These are phyloP conservation scores for Halcyon smyrnensis DNA, from an alignment of 2,797 vertebrate species.

Conservation along the genomic window DNA sequence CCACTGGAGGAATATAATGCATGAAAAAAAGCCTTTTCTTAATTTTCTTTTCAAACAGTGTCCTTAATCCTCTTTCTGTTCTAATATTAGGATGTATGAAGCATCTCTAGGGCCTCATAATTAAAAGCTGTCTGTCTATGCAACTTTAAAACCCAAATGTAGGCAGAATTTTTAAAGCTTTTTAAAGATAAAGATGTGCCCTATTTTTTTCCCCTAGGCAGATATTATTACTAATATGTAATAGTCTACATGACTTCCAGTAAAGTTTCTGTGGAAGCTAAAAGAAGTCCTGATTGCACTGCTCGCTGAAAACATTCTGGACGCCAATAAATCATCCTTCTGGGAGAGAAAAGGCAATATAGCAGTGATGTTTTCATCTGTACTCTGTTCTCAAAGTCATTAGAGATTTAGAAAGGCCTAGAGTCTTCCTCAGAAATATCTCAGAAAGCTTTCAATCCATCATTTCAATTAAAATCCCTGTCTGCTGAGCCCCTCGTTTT, in stretches of 20 bases:
- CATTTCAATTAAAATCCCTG: neutral
- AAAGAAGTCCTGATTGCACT: neutral
- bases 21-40: neutral
- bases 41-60: neutral
- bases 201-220: neutral
- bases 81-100: conserved; percentile 33
- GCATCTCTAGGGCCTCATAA: neutral
- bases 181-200: neutral
- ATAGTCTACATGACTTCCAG: neutral
- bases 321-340: neutral
- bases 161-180: neutral
- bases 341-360: neutral
- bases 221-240: neutral
- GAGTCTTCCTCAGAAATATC: neutral
- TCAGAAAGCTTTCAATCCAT: neutral
- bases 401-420: neutral
- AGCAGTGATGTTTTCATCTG: neutral
- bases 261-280: neutral
- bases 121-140: neutral
- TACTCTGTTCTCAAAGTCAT: neutral
- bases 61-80: conserved; percentile 16
- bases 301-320: neutral
- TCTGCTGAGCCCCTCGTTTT: neutral
- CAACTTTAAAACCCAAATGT: neutral
- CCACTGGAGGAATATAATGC: neutral